Conservation (phyloP, 2,797 vertebrate genomes). For the Myripristis murdjan region DNA sequence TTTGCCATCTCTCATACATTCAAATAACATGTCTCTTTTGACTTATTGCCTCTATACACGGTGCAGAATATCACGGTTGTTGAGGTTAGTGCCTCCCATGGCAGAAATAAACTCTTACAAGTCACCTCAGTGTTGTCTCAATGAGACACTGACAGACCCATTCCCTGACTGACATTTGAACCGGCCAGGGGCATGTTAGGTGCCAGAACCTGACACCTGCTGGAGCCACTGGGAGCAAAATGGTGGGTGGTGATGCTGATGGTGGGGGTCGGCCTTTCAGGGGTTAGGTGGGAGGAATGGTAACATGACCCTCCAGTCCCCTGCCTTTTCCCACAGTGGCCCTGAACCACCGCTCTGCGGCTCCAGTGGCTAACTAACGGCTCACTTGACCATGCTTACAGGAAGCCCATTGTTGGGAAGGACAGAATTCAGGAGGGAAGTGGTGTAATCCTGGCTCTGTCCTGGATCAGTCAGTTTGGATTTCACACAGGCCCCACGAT, state of each 20-base stretch:
- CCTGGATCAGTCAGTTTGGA: slow-evolving; percentile 91
- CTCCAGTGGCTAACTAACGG: slow-evolving; percentile 83
- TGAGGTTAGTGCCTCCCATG: slow-evolving; percentile 36
- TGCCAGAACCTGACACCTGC: slow-evolving; percentile 81
- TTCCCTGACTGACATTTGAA: slow-evolving; percentile 73
- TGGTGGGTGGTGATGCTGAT: slow-evolving; percentile 64
- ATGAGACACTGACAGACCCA: slow-evolving; percentile 55
- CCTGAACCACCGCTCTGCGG: slow-evolving; percentile 81
- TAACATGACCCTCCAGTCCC: slow-evolving; percentile 81
- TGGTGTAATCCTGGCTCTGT: slow-evolving; percentile 90
- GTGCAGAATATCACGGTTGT: not conserved
- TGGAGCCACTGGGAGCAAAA: slow-evolving; percentile 62
- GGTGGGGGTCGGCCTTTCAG: slow-evolving; percentile 41
- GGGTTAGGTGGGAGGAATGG: slow-evolving; percentile 74
- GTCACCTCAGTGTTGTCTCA: slow-evolving; percentile 58
- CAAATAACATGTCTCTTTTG: not conserved
- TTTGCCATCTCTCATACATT: not conserved
- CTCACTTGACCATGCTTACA: slow-evolving; percentile 87
- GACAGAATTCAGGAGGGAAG: slow-evolving; percentile 83
- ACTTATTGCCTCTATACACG: not conserved
- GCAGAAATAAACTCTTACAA: slow-evolving; percentile 44
- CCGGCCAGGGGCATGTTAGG: slow-evolving; percentile 67
- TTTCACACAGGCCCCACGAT: slow-evolving; percentile 87
- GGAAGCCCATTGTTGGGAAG: slow-evolving; percentile 85
- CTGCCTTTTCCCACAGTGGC: slow-evolving; percentile 88